Conservation (phyloP, 2,888 invertebrate genomes). For the Lasioglossum lativentre region DNA sequence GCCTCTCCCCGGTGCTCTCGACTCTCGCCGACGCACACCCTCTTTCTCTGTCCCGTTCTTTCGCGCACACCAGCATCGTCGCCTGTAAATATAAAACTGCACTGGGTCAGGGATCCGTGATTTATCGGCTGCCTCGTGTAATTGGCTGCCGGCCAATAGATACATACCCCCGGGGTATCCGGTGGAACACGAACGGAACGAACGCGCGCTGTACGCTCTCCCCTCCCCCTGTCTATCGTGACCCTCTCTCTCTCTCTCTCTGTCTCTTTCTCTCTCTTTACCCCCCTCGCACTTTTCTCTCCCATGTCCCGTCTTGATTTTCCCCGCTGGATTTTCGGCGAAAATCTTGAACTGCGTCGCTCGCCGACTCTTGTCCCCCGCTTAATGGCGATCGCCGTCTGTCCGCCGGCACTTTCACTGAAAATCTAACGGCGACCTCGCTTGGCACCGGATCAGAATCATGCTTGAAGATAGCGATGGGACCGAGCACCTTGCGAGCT, state of each 20-base stretch:
- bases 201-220: constrained; percentile 15
- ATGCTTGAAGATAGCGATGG: constrained; percentile 39
- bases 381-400: constrained; percentile 5
- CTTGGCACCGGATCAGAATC: constrained; percentile 65
- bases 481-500: too few relatives aligned
- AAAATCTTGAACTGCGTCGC: background rate
- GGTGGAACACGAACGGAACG: constrained; percentile 53
- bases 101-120: constrained; percentile 84
- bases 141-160: constrained; percentile 82
- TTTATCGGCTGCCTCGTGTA: constrained; percentile 81
- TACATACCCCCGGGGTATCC: constrained; percentile 72
- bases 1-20: background rate
- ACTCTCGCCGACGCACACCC: constrained; percentile 11
- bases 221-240: background rate
- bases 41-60: constrained; percentile 23
- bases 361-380: constrained; percentile 1
- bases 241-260: background rate
- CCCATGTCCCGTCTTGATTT: background rate
- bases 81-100: constrained; percentile 82
- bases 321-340: background rate
- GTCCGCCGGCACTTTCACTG: constrained; percentile 64
- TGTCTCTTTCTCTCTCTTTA: background rate
- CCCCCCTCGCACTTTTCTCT: background rate
- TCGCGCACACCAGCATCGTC: constrained; percentile 56
- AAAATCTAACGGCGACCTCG: constrained; percentile 56